phyloP scores from a whole-genome alignment of 2,888 invertebrate species.

The Abrostola triplasia region DNA sequence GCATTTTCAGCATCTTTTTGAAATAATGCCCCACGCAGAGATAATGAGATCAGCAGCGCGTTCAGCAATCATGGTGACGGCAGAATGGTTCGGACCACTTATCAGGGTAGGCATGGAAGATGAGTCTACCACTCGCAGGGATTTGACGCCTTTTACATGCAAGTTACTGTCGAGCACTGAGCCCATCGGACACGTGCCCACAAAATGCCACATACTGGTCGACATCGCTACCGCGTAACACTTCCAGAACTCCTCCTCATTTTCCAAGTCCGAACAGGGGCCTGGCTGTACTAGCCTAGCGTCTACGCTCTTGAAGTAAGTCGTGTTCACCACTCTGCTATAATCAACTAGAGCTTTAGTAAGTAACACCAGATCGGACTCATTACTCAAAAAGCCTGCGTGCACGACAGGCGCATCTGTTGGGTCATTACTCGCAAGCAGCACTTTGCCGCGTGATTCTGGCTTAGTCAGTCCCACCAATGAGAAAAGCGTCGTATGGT shows the following conservation, averaged over 20 bases:
- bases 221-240: slow-evolving; percentile 70
- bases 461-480: slow-evolving; percentile 34
- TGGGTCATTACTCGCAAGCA: slow-evolving; percentile 30
- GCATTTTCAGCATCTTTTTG: no score
- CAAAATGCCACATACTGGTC: slow-evolving; percentile 91
- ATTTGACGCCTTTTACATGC: slow-evolving; percentile 39
- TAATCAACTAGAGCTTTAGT: slow-evolving; percentile 37
- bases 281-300: slow-evolving; percentile 53
- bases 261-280: slow-evolving; percentile 38
- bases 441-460: slow-evolving; percentile 46
- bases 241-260: slow-evolving; percentile 38
- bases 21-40: no score
- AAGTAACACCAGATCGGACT: no score
- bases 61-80: slow-evolving; percentile 20
- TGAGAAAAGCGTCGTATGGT: slow-evolving; percentile 18
- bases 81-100: not conserved
- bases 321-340: slow-evolving; percentile 52
- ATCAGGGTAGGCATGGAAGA: slow-evolving; percentile 80
- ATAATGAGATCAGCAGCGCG: slow-evolving; percentile 11
- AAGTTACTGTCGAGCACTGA: slow-evolving; percentile 90
- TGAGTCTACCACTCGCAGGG: slow-evolving; percentile 55
- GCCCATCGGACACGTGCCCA: slow-evolving; percentile 92
- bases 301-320: slow-evolving; percentile 50
- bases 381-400: not conserved
- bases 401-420: slow-evolving; percentile 38